Conservation (phyloP, 2,888 invertebrate genomes). For the Frankliniella intonsa region DNA sequence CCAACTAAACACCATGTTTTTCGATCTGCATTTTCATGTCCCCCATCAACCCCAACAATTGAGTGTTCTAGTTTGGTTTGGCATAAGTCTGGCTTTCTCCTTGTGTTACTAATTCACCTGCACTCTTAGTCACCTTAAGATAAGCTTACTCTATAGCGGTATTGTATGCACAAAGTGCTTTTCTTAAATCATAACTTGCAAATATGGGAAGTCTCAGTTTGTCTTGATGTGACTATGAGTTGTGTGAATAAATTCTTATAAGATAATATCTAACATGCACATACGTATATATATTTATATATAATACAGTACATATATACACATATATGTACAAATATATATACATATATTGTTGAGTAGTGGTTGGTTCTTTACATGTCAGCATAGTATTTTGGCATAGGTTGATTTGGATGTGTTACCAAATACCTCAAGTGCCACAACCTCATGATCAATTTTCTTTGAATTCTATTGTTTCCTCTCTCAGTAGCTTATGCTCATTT, state of each 20-base stretch:
- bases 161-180: not conserved
- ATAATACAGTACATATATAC: too few relatives aligned
- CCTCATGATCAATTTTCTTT: conserved; percentile 3
- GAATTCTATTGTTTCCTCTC: not conserved
- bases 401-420: conserved; percentile 7
- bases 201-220: not conserved
- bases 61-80: conserved; percentile 20
- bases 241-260: not conserved
- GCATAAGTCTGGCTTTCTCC: conserved; percentile 18
- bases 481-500: not conserved
- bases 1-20: not conserved
- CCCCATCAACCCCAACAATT: not conserved
- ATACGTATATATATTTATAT: not conserved
- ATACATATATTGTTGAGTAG: not conserved
- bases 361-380: conserved; percentile 10
- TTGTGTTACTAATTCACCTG: conserved; percentile 18
- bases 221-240: conserved; percentile 15
- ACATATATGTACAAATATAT: too few relatives aligned
- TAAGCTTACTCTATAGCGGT: not conserved
- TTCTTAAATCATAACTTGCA: not conserved
- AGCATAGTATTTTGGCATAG: conserved; percentile 13
- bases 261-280: conserved; percentile 4
- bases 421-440: conserved; percentile 10
- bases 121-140: conserved; percentile 16
- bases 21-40: conserved; percentile 3